phyloP scores from a whole-genome alignment of 2,797 vertebrate genomes.

The Hoplostethus atlanticus region DNA sequence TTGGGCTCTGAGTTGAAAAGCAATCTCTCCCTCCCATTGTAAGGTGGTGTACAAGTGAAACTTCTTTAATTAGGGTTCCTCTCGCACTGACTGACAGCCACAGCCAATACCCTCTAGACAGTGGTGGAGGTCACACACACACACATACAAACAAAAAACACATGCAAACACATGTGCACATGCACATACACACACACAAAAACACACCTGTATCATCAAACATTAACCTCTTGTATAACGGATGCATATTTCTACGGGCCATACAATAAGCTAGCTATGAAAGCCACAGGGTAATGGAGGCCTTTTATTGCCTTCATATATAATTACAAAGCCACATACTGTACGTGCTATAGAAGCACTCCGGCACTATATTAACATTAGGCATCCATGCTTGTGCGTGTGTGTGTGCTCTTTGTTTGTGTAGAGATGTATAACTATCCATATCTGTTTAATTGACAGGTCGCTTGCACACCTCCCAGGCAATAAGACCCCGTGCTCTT shows the following conservation, averaged over 20 bases:
- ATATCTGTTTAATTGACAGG: slow-evolving; percentile 55
- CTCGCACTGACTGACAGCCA: slow-evolving; percentile 77
- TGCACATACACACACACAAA: slow-evolving; percentile 9
- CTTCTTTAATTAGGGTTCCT: slow-evolving; percentile 84
- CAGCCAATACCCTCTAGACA: slow-evolving; percentile 77
- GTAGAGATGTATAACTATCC: not conserved
- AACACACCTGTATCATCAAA: slow-evolving; percentile 15
- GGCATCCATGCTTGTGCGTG: slow-evolving; percentile 33
- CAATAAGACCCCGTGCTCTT: slow-evolving; percentile 50
- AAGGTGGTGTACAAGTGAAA: slow-evolving; percentile 76
- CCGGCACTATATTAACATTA: slow-evolving; percentile 25
- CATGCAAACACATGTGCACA: not conserved
- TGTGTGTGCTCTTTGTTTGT: slow-evolving; percentile 7
- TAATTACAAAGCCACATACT: slow-evolving; percentile 42
- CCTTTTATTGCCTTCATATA: slow-evolving; percentile 50
- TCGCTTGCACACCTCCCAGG: slow-evolving; percentile 44
- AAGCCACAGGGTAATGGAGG: slow-evolving; percentile 35
- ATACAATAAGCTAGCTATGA: slow-evolving; percentile 36
- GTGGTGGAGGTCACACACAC: slow-evolving; percentile 78
- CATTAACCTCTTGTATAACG: slow-evolving; percentile 43
- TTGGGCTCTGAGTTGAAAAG: slow-evolving; percentile 77
- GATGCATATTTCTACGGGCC: slow-evolving; percentile 38
- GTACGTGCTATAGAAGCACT: slow-evolving; percentile 28
- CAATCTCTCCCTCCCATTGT: slow-evolving; percentile 82
- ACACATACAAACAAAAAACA: slow-evolving; percentile 7